Base-by-base conservation (phyloP, 2,113 vertebrate species). In the Misgurnus anguillicaudatus region DNA sequence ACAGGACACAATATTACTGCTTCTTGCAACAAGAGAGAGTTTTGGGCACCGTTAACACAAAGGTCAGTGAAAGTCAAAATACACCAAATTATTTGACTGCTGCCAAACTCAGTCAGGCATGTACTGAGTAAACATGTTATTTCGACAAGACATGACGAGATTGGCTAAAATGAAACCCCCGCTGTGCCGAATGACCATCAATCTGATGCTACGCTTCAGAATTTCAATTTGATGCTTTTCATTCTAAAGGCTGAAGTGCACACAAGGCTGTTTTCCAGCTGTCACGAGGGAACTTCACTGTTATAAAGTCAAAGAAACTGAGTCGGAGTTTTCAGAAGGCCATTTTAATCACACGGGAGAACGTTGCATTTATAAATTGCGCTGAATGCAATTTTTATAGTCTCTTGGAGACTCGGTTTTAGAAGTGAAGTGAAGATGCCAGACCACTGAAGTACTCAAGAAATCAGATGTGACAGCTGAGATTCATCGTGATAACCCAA, bases 281-380 rank as follows among this genome's bases (percentile, higher is more conserved):
- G 74, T 64, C 61, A 39, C 38, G 9, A 4, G 60, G 73, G 17
- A 51, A 64, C 45, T 39, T 53, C 6, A 19, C 4, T 38, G 14
- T 38, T 36, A 48, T 51, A 31, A 39, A 64, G 45, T 45, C 47
- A 5, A 51, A 39, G 58, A 76, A 64, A 62, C 48, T 51, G 60
- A 63, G 13, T 51, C 60, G 9, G 60, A 64, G 55, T 24, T 73
- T 73, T 73, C 39, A 41, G 55, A 72, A 75, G 58, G 70, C 39
- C 24, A 16, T 31, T 5, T 14, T 9, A 64, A 75, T 53, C 45
- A 10, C 21, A 24, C 14, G 38, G 71, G 48, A 6, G n/a, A 24
- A 31, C n/a, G 9, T 5, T 3, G 53, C 53, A 21, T 61, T 61
- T 17, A 61, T 41, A 45, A 73, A 24, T 60, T 16, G 19, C n/a